phyloP scores from a whole-genome alignment of 2,888 invertebrate species.

The Caprella mutica region DNA sequence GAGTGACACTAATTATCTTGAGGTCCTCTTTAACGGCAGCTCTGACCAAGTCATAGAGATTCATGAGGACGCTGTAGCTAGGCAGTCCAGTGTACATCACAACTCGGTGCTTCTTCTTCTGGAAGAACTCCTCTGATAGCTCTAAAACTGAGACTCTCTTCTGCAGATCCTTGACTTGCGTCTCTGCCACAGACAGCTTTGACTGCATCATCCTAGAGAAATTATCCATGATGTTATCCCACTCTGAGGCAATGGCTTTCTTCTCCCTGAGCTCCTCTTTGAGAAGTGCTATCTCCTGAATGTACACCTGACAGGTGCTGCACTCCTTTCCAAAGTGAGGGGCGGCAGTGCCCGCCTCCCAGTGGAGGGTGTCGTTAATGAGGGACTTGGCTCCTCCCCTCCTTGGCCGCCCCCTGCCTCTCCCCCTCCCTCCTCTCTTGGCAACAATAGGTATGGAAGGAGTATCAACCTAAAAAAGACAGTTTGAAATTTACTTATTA shows the following conservation, averaged over 20 bases:
- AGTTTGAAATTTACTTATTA: too few species aligned
- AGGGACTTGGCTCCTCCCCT: too few species aligned
- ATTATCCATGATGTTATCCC: conserved; percentile 5
- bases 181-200: background rate
- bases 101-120: conserved; percentile 9
- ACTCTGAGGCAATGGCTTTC: conserved; percentile 9
- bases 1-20: background rate
- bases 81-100: conserved; percentile 17
- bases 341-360: too few species aligned
- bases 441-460: too few species aligned
- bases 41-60: conserved; percentile 1
- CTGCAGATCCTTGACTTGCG: conserved; percentile 4
- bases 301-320: conserved; percentile 2
- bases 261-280: conserved; percentile 10
- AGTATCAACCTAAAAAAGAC: too few species aligned
- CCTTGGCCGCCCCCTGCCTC: background rate
- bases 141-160: conserved; percentile 6
- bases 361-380: too few species aligned
- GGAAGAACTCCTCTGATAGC: conserved; percentile 6
- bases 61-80: conserved; percentile 6
- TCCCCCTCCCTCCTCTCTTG: conserved; percentile 1
- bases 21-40: conserved; percentile 4
- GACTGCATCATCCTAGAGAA: background rate
- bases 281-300: background rate
- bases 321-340: too few species aligned